Evolutionary conservation across 2,888 invertebrate genomes (phyloP), one percentile per base, ranked within the genome.

Genomic region (Athalia circularis): DNA sequence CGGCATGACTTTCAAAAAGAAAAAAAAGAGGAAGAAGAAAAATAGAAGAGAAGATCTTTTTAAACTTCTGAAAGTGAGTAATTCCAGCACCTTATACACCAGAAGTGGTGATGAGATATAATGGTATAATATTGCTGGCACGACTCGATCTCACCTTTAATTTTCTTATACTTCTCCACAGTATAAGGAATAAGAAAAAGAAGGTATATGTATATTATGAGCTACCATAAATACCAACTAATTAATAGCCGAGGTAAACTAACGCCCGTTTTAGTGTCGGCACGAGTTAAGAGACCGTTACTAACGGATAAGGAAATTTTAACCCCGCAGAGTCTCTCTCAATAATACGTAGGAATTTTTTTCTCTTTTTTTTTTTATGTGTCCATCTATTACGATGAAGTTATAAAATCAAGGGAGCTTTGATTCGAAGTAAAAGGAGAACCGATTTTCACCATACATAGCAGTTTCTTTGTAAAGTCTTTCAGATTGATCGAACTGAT

Each of bases 221-320:
- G 59, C 70, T 68, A 52, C 79, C 81, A 85, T 85, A 86, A 86
- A 84, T 83, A 86, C 83, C 80, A 65, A 83, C 81, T 85, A 86
- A 86, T 86, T 86, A 86, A 86, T 86, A 85, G 83, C 81, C 82
- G 79, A 78, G 54, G 80, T 78, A 70, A 80, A 79, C 59, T 78
- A 74, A 81, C 80, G 81, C 80, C 82, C 82, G 61, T 59, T 54
- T 9, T 57, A 54, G 52, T 72, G 59, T 15, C 72, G n/a, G 47
- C 45, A 8, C n/a, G 43, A 9, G 45, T 11, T 47, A 72, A 72
- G 47, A 57, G 72, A 45, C 72, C 59, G 4, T 68, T 59, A 5
- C 3, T 5, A 29, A 45, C 72, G 4, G 72, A 72, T 59, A 59
- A 65, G 52, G 13, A 54, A n/a, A 54, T 29, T 29, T 29, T 29